Base-by-base conservation (phyloP, 2,888 invertebrate species). In the Aromia moschata region DNA sequence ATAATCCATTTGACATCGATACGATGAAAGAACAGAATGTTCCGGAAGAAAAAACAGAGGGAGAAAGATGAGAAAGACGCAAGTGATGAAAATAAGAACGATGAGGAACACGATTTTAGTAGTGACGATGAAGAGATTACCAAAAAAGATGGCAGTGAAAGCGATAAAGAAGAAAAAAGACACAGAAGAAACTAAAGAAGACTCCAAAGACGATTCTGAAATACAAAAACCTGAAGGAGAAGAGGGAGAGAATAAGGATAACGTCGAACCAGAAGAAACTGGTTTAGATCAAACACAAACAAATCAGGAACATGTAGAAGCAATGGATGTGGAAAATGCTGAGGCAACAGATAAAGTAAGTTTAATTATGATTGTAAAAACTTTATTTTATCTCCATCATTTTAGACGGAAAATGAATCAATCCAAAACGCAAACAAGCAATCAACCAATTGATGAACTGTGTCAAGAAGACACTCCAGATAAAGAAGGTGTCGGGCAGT, bases 1-100 rank as follows among this genome's bases (percentile, higher is more conserved):
- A 92, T 64, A 92, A 94, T 85, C 93, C 93, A 0, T 93, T 94
- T 74, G 94, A 94, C 76, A 88, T 93, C 60, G 93, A 94, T 70
- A 83, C 86, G 10, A 91, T 91, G 87, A 92, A 92, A 77, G 89
- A 85, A 58, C 77, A 68, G 25, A 75, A 43, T 76, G 78, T 2
- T 65, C 75, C 43, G 78, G 83, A 70, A 71, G 74, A 57, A 76
- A 58, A 75, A 76, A 68, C 17, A 76, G 81, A 15, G 78, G n/a
- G n/a, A 82, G 4, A 77, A 80, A 58, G 79, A 77, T 0, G 72
- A 80, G 10, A 75, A 77, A 30, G 70, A 77, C 30, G 70, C 77
- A 60, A 68, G 69, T 11, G 73, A 76, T 57, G 70, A 74, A 56
- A 44, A 65, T 14, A 64, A 72, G 43, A 67, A 71, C 40, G 78